Evolutionary conservation across 2,888 invertebrate genomes (phyloP).

Genomic region (Dryadula phaetusa): DNA sequence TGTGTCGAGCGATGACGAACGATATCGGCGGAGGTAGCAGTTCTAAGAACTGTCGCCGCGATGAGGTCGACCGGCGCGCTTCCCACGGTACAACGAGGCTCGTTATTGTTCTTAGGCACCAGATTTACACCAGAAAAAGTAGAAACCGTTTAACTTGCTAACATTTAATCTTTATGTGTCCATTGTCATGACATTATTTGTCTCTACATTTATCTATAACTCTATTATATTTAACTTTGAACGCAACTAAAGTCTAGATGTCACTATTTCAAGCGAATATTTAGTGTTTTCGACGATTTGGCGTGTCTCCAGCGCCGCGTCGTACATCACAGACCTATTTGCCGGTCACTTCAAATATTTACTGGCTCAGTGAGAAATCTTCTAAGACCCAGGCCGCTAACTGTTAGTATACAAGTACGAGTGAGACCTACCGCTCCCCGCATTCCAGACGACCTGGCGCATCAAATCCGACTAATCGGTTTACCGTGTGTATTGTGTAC

Average conservation of each 20-base stretch:
- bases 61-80: not conserved
- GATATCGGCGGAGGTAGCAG: slow-evolving; percentile 18
- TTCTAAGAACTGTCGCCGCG: slow-evolving; percentile 19
- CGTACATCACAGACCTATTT: slow-evolving; percentile 14
- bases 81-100: slow-evolving; percentile 26
- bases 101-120: slow-evolving; percentile 1
- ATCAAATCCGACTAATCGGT: slow-evolving; percentile 39
- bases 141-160: not conserved
- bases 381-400: slow-evolving; percentile 37
- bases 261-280: not conserved
- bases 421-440: slow-evolving; percentile 12
- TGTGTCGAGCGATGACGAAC: slow-evolving; percentile 20
- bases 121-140: slow-evolving; percentile 3
- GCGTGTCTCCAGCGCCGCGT: slow-evolving; percentile 20
- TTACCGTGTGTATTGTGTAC: slow-evolving; percentile 30
- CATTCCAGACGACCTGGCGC: slow-evolving; percentile 31
- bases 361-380: slow-evolving; percentile 31
- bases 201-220: not conserved
- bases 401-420: slow-evolving; percentile 32
- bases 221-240: not conserved
- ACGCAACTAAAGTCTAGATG: not conserved
- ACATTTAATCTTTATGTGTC: not conserved
- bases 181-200: not conserved
- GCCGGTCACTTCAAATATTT: slow-evolving; percentile 27
- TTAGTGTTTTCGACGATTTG: not conserved